Evolutionary conservation across 2,797 vertebrate genomes (phyloP).

Genomic region (Channa striata): DNA sequence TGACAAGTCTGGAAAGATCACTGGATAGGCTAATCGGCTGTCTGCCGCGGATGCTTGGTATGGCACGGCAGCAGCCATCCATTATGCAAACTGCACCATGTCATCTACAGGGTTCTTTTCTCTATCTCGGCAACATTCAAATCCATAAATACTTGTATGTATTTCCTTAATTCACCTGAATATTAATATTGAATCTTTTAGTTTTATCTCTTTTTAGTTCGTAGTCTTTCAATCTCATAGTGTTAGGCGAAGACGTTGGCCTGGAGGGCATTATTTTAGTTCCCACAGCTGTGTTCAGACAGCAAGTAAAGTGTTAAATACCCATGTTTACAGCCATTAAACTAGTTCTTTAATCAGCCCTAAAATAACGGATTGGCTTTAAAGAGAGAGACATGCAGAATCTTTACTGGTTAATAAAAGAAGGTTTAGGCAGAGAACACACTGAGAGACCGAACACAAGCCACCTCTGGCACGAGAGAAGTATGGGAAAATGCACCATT

Average conservation of each 20-base stretch:
- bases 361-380: constrained; percentile 16
- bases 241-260: not conserved
- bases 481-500: too few species aligned
- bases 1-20: constrained; percentile 36
- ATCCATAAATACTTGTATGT: not conserved
- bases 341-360: constrained; percentile 20
- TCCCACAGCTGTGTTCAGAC: constrained; percentile 3
- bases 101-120: not conserved
- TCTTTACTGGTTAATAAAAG: not conserved
- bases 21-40: constrained; percentile 25
- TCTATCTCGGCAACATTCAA: not conserved
- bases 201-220: not conserved
- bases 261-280: constrained; percentile 1
- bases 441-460: too few species aligned
- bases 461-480: too few species aligned
- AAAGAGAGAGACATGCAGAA: constrained; percentile 11
- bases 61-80: not conserved
- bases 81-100: constrained; percentile 24
- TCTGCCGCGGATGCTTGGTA: constrained; percentile 20
- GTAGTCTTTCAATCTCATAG: too few species aligned
- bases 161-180: not conserved
- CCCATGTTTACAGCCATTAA: constrained; percentile 18
- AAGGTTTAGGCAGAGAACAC: too few species aligned
- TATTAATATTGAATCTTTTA: not conserved
- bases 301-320: constrained; percentile 19